Evolutionary conservation across 2,797 vertebrate genomes (phyloP), one percentile per base, ranked within the genome.

Genomic region (Urophycis tenuis): DNA sequence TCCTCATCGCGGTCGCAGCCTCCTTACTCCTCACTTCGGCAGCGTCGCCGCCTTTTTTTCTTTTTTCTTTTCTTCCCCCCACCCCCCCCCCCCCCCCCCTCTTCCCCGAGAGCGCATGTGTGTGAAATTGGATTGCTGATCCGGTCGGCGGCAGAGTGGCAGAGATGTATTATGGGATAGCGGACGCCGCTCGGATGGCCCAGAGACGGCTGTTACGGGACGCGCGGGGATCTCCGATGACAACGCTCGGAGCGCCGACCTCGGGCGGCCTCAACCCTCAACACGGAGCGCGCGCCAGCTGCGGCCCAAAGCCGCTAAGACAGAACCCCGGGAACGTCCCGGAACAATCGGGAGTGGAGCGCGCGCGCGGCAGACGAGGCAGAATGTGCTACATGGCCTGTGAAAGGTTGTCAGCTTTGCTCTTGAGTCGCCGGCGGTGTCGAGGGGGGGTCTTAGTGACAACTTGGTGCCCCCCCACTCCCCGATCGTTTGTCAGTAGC

Each of bases 121-220:
- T 93, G 91, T 93, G 91, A 92, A 93, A 93, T 93, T 94, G 92
- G 91, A 93, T 93, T 91, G 91, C 89, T 91, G 91, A 93, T 92
- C 86, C 87, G 86, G 86, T 89, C 82, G 88, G 90, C 81, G 81
- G 81, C 85, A 85, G 91, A 92, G 88, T 89, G 87, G 85, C 92
- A 90, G 87, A 91, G 89, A 92, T 92, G 87, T 91, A 90, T 91
- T 90, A 87, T 82, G 78, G 85, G 90, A 92, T 92, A 89, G 89
- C 79, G 64, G 78, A 81, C 80, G 89, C 80, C 79, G 87, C 86
- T 89, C 85, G 72, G 85, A 80, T 80, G 79, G 80, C 82, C 41
- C 77, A n/a, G 75, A 86, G 87, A 88, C 90, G 83, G 88, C 85
- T 87, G 86, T 87, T 88, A 83, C 77, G 75, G 89, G 86, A 87